Evolutionary conservation across 1,140 invertebrate species (phyloP).

Genomic region (Formica selysi): DNA sequence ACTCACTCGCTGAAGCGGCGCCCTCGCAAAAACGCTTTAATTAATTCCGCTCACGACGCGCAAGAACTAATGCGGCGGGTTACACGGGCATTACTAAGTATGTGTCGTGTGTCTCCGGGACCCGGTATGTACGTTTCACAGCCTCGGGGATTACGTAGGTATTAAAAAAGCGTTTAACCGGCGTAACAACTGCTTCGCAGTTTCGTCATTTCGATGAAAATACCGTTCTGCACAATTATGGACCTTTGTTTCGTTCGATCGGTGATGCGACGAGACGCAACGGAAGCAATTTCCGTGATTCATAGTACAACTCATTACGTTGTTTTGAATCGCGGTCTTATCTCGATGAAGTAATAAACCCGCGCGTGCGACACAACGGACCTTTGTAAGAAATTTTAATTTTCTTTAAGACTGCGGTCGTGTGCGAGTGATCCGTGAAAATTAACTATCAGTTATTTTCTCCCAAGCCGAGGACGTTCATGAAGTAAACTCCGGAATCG

Average conservation of each 20-base stretch:
- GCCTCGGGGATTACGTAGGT: slow-evolving; percentile 39
- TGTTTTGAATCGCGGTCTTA: slow-evolving; percentile 31
- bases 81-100: slow-evolving; percentile 74
- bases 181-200: slow-evolving; percentile 32
- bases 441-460: slow-evolving; percentile 53
- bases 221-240: slow-evolving; percentile 17
- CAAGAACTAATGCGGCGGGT: slow-evolving; percentile 74
- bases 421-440: slow-evolving; percentile 12
- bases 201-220: slow-evolving; percentile 49
- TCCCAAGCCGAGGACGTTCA: neutral
- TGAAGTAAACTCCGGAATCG: neutral
- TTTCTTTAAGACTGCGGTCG: slow-evolving; percentile 36
- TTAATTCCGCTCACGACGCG: slow-evolving; percentile 75
- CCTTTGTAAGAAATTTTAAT: slow-evolving; percentile 56
- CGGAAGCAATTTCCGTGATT: neutral
- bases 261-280: neutral
- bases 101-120: slow-evolving; percentile 42
- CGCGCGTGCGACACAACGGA: neutral
- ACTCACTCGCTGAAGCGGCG: slow-evolving; percentile 66
- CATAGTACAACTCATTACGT: slow-evolving; percentile 31
- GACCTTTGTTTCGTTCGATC: slow-evolving; percentile 11
- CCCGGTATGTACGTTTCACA: slow-evolving; percentile 47
- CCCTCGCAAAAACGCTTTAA: slow-evolving; percentile 78
- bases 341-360: slow-evolving; percentile 41
- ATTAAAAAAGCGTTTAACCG: slow-evolving; percentile 59